Evolutionary conservation across 92 coral and sea anemone species (phyloP).

Genomic region (Parazoanthus atlanticus): DNA sequence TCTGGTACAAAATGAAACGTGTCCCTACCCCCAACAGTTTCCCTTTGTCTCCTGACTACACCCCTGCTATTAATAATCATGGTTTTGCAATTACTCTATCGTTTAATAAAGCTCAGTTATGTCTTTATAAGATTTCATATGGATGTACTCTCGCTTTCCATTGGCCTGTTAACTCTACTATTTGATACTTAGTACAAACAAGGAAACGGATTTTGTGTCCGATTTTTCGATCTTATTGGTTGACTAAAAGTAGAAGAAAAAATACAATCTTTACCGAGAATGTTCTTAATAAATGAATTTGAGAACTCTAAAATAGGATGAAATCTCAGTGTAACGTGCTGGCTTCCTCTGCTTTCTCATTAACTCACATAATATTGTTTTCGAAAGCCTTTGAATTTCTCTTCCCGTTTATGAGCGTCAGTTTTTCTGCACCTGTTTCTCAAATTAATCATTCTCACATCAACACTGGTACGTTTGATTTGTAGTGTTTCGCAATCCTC

Average conservation of each 20-base stretch:
- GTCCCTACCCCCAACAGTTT: slow-evolving; percentile 3
- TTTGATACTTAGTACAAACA: neutral
- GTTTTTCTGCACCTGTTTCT: slow-evolving; percentile 14
- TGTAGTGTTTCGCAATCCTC: neutral
- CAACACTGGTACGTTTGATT: neutral
- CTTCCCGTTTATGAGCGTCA: slow-evolving; percentile 15
- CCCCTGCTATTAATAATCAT: neutral
- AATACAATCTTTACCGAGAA: no score
- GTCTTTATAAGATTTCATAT: neutral
- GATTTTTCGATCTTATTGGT: neutral
- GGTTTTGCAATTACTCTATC: neutral
- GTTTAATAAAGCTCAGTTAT: neutral
- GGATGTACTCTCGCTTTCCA: neutral
- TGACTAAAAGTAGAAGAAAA: neutral
- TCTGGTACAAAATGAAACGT: neutral
- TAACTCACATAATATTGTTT: neutral
- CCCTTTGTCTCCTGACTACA: neutral
- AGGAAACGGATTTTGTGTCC: neutral
- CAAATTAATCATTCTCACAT: neutral
- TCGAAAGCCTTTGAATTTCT: slow-evolving; percentile 30
- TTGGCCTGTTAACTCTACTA: neutral
- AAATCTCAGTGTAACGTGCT: neutral
- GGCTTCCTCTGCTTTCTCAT: neutral
- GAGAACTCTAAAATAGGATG: neutral
- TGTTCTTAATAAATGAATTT: no score